Evolutionary conservation across 2,888 invertebrate species (phyloP), one percentile per base, ranked within the genome.

Genomic region (Caenorhabditis imperialis): DNA sequence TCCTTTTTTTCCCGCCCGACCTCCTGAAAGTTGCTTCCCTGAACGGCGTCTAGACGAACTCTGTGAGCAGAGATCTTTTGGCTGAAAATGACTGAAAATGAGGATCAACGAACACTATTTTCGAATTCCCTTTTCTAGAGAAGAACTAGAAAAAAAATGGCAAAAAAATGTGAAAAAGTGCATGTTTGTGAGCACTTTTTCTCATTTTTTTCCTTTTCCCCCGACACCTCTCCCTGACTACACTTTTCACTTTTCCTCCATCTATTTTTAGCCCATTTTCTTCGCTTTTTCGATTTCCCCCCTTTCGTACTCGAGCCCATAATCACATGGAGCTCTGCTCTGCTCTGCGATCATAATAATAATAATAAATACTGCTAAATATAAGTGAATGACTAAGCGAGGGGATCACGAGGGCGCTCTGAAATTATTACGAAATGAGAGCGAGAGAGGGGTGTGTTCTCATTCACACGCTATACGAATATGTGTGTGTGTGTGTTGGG

Each of bases 171-270:
- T 8, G 8, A 6, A 38, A 54, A 54, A 63, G 63, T 63, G 33
- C 63, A 55, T 54, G 38, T 55, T 63, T 47, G 53, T 63, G 38
- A 63, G 47, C 25, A 54, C 27, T 45, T 45, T 45, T 18, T 58
- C 37, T 27, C 27, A 30, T 27, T 22, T 22, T 25, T 27, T 25
- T n/a, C 25, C 27, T 14, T 27, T 48, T 25, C 27, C 38, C 16
- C 42, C 20, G 38, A 42, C 35, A 20, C 33, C 38, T 50, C 10
- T 30, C 10, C 30, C 7, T 7, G 7, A 7, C 6, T 30, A 30
- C 10, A 30, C 30, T 38, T 50, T 60, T 61, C 60, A 60, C 48
- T 53, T 62, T 50, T 40, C 10, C 40, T 45, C n/a, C 30, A 10
- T 51, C 8, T 25, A 20, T 25, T 51, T 61, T 48, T 61, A n/a